Evolutionary conservation across 64 coral and sea anemone genomes (phyloP), one percentile per base, ranked within the genome.

Genomic region (Stichodactyla mertensii): DNA sequence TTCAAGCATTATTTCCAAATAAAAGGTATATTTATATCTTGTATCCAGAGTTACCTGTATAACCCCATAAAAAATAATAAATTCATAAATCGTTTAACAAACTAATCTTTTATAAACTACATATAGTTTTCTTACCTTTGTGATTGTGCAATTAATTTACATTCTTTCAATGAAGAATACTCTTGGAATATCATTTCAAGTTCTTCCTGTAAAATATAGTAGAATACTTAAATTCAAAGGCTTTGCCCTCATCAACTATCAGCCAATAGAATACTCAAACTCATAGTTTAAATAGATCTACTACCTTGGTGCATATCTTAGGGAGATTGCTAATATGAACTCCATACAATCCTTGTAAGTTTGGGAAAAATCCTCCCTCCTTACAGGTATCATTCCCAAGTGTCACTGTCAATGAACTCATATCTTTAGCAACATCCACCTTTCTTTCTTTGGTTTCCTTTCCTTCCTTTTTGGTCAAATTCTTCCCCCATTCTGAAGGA

Each of bases 271-370:
- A 58, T 11, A 58, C 61, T 64, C 5, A 0, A 5, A 16, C 61
- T 64, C 61, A 64, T 64, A 64, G 16, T 18, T 5, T 18, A 5
- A 20, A 18, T 6, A 64, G 10, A 64, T 64, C 14, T 64, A 20
- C 61, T 81, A 91, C 89, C 58, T 86, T 36, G 64, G 58, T 57
- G 23, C 71, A 91, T 19, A 20, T 1, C 15, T 51, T 24, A 11
- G 89, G 89, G 26, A 91, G 66, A 82, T 91, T 81, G 71, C 52
- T 82, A 14, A 91, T 82, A 80, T 86, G 84, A 28, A 91, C 12
- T 55, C 10, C 84, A 55, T 86, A 91, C 15, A 81, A 58, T 10
- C 89, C 89, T 67, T 24, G 18, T 9, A 52, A 14, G 26, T 91
- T 87, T 10, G 89, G 89, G 9, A 51, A 7, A 80, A 91, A 58